Base-by-base conservation (phyloP, 2,888 invertebrate species). In the Mimumesa dahlbomi region DNA sequence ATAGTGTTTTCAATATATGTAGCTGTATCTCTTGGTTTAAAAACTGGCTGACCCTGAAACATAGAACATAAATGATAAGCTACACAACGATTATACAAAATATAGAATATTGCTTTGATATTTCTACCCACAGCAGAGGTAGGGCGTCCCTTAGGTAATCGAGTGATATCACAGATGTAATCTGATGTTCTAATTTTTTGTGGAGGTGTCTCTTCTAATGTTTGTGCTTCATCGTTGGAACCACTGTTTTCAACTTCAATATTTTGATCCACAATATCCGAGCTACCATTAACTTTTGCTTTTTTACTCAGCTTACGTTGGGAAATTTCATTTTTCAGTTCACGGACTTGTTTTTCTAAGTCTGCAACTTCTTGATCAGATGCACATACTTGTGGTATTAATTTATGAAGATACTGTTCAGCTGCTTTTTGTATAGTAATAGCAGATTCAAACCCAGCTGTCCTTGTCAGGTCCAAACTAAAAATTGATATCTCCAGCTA, bases 281-380 rank as follows among this genome's bases (percentile, higher is more conserved):
- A 46, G 45, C 38, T 69, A 13, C 71, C 68, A 50, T 66, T 77
- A 2, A 80, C 11, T 21, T 71, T 71, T 3, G 11, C 1, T 0
- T 16, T 66, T 3, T 46, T 68, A 5, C 13, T 43, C n/a, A 48
- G n/a, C 13, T 58, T 66, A 7, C 52, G 45, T 11, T 9, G 13
- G 25, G 9, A n/a, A 3, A 71, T 31, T 45, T 65, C 65, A 31
- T 56, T 40, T 52, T 64, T 72, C 13, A 86, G 38, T 25, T 84
- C 79, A 14, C 46, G 43, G 5, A 87, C 71, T 72, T 83, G 65
- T 22, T 45, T 76, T 46, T 85, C 85, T 21, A 89, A 76, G 9
- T 69, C 58, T 38, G 77, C 76, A 31, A 90, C 85, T 82, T 90
- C 89, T 5, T 83, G 54, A 69, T 91, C 90, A 9, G 90, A 84